Percentiles rank a stretch among this genome's conserved stretches.
phyloP scores from a whole-genome alignment of 2,888 invertebrate species.

The Pilophorus perplexus region DNA sequence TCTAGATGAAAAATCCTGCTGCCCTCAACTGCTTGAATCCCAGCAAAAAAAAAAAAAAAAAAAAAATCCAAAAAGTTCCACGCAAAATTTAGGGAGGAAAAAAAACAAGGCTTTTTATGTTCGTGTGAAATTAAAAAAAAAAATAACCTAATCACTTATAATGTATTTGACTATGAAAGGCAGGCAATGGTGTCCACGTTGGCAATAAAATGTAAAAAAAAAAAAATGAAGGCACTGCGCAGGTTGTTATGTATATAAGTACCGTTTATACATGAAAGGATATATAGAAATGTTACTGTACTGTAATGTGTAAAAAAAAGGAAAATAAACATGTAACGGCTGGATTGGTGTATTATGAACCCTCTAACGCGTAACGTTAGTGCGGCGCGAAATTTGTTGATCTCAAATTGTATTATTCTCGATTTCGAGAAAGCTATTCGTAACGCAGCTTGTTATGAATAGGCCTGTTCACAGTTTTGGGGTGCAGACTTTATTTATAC shows the following conservation, averaged over 20 bases:
- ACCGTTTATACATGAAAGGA: slow-evolving; percentile 38
- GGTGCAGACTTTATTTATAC: too few species aligned
- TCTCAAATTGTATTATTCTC: too few species aligned
- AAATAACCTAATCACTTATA: slow-evolving; percentile 19
- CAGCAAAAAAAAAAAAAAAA: background rate
- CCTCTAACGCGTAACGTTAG: too few species aligned
- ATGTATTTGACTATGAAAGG: slow-evolving; percentile 16
- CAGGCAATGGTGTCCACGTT: slow-evolving; percentile 19
- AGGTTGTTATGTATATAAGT: slow-evolving; percentile 40
- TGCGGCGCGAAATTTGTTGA: too few species aligned
- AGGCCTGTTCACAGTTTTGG: too few species aligned
- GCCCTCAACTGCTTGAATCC: too few species aligned
- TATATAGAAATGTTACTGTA: slow-evolving; percentile 40
- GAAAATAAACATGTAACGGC: slow-evolving; percentile 29
- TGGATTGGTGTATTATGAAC: too few species aligned
- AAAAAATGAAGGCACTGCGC: slow-evolving; percentile 31
- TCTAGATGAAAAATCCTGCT: too few species aligned
- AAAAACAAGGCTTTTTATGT: slow-evolving; percentile 38
- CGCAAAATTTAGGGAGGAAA: background rate
- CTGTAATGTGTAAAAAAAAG: slow-evolving; percentile 38
- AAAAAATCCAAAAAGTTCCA: background rate
- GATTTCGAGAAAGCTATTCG: too few species aligned
- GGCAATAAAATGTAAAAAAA: slow-evolving; percentile 35
- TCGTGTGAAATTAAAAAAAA: slow-evolving; percentile 28
- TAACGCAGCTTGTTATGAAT: too few species aligned